Percentiles rank a stretch among this genome's conserved stretches.
Evolutionary conservation across 2,888 invertebrate genomes (phyloP).

Genomic region (Xestia sexstrigata): DNA sequence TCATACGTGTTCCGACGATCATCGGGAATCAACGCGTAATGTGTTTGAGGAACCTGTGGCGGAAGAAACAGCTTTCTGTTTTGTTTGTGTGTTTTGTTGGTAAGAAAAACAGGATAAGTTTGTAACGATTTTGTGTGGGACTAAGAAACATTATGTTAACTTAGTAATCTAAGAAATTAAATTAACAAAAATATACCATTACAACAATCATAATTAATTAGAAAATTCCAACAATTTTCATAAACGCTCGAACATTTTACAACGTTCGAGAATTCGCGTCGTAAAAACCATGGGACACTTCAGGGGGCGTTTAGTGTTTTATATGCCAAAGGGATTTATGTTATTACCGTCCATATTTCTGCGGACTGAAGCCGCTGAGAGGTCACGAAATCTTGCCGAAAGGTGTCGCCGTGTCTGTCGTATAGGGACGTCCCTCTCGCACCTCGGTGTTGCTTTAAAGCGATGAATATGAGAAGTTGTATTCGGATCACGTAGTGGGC

Average conservation of each 20-base stretch:
- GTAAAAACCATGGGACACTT: conserved; percentile 87
- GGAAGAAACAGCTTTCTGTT: conserved; percentile 25
- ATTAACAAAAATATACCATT: conserved; percentile 34
- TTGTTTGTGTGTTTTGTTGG: neutral
- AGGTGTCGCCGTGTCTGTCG: conserved; percentile 74
- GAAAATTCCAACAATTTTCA: conserved; percentile 77
- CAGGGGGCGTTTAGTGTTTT: conserved; percentile 90
- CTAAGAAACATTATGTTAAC: neutral
- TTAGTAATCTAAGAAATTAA: conserved; percentile 17
- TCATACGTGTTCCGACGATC: conserved; percentile 72
- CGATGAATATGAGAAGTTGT: conserved; percentile 88
- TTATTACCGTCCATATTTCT: conserved; percentile 91
- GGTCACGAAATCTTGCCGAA: conserved; percentile 89
- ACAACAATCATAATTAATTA: conserved; percentile 66
- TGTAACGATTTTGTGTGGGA: neutral
- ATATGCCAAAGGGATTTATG: conserved; percentile 91
- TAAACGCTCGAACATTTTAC: conserved; percentile 80
- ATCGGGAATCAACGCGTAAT: conserved; percentile 68
- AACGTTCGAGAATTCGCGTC: conserved; percentile 74
- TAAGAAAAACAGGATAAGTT: neutral
- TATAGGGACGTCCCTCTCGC: conserved; percentile 78
- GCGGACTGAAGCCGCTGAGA: conserved; percentile 89
- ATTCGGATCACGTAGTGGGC: conserved; percentile 88
- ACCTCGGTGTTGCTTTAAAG: conserved; percentile 84
- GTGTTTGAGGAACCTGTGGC: conserved; percentile 57